Conservation (phyloP, 2,888 invertebrate genomes). For the Nipponacmea schrenckii region DNA sequence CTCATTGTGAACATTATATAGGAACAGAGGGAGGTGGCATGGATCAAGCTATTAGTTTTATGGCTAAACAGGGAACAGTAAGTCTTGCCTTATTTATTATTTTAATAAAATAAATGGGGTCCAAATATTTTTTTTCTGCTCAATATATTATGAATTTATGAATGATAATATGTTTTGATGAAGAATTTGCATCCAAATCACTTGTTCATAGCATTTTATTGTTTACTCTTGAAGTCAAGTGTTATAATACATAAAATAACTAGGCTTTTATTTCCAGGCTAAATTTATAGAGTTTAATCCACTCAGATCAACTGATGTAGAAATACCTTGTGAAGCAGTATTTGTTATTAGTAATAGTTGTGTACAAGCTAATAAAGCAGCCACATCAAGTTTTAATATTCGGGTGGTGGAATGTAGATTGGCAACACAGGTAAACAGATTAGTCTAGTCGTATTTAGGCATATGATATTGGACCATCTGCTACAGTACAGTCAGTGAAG, state of each 20-base stretch:
- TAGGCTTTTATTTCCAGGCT: conserved; percentile 67
- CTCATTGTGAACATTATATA: conserved; percentile 90
- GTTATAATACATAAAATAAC: too few relatives aligned
- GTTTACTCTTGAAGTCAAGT: too few relatives aligned
- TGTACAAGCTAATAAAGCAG: conserved; percentile 89
- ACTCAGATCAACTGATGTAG: conserved; percentile 69
- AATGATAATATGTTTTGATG: neutral
- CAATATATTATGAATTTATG: too few relatives aligned
- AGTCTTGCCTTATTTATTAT: conserved; percentile 23
- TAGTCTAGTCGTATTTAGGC: neutral
- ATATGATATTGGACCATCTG: neutral
- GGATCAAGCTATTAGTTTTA: conserved; percentile 98
- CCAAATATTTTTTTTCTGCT: neutral
- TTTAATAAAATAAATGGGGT: neutral
- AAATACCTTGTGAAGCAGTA: conserved; percentile 82
- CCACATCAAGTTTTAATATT: conserved; percentile 87
- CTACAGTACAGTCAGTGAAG: neutral
- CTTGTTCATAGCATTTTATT: neutral
- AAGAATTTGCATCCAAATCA: neutral
- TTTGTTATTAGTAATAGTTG: conserved; percentile 94
- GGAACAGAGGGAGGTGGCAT: conserved; percentile 99
- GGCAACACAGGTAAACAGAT: conserved; percentile 79
- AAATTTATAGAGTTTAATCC: conserved; percentile 95
- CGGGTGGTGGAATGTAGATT: conserved; percentile 94
- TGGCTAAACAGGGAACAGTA: conserved; percentile 75